phyloP scores from a whole-genome alignment of 2,113 vertebrate genomes.

The Festucalex cinctus region DNA sequence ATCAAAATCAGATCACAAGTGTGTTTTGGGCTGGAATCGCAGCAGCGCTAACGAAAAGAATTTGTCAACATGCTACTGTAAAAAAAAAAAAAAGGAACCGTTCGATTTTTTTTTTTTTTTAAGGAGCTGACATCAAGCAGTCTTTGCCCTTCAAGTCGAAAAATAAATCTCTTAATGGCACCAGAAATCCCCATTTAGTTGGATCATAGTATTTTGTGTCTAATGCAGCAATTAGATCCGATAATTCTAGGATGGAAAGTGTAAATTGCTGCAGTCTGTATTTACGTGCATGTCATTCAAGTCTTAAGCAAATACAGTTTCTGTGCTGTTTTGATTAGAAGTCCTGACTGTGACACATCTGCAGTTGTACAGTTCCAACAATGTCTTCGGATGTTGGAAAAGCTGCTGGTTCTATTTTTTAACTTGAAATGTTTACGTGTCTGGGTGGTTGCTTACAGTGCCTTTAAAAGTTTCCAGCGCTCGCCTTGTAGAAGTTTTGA shows the following conservation, averaged over 20 bases:
- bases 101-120: not conserved
- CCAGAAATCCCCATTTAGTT: not conserved
- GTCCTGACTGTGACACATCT: not conserved
- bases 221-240: not conserved
- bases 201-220: not conserved
- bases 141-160: not conserved
- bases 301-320: not conserved
- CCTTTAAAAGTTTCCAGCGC: not conserved
- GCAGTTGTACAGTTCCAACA: not conserved
- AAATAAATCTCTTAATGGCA: not conserved
- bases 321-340: not conserved
- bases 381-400: not conserved
- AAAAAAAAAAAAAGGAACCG: not conserved
- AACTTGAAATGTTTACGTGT: not conserved
- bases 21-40: not conserved
- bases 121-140: not conserved
- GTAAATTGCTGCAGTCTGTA: conserved; percentile 5
- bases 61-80: not conserved
- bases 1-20: conserved; percentile 1
- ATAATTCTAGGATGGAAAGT: not conserved
- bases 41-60: not conserved
- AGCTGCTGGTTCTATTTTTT: not conserved
- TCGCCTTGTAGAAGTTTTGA: not conserved
- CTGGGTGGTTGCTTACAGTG: not conserved
- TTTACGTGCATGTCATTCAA: not conserved